A percentile compares a stretch with the other conserved stretches of the same genome.
Conservation (phyloP, 2,888 invertebrate genomes). For the Andrena fulva region DNA sequence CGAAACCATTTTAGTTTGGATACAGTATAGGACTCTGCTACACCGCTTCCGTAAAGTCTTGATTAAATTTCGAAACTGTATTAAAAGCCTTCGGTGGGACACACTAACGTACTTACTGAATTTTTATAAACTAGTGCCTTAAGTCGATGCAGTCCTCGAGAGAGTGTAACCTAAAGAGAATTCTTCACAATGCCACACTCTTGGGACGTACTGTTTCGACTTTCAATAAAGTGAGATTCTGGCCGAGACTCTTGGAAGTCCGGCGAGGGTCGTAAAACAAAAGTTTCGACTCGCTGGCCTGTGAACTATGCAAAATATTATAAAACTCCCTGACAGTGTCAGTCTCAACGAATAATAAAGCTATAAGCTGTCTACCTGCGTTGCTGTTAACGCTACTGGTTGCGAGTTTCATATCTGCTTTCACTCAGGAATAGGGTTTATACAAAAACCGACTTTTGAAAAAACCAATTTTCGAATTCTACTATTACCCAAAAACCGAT, state of each 20-base stretch:
- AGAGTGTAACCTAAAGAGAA: conserved; percentile 7
- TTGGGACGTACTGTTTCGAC: conserved; percentile 3
- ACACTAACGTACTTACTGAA: conserved; percentile 1
- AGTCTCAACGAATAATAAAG: background rate
- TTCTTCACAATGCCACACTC: background rate
- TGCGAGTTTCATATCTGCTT: background rate
- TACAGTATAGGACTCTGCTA: no score
- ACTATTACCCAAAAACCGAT: no score
- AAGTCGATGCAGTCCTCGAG: background rate
- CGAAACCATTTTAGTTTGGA: no score
- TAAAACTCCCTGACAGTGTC: conserved; percentile 4
- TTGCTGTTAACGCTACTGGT: background rate
- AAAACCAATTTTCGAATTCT: no score
- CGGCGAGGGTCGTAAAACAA: conserved; percentile 8
- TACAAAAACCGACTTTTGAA: background rate
- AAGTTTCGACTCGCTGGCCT: background rate
- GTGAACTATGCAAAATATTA: conserved; percentile 4
- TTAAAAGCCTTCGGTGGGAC: background rate
- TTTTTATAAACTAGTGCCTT: conserved; percentile 2
- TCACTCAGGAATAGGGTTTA: background rate
- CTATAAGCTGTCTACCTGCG: background rate
- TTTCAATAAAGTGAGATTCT: conserved; percentile 7
- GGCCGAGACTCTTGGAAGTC: background rate
- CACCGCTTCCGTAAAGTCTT: background rate
- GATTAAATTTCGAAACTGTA: conserved; percentile 2